Base-by-base conservation (phyloP, 2,888 invertebrate genomes). In the Beris morrisii region DNA sequence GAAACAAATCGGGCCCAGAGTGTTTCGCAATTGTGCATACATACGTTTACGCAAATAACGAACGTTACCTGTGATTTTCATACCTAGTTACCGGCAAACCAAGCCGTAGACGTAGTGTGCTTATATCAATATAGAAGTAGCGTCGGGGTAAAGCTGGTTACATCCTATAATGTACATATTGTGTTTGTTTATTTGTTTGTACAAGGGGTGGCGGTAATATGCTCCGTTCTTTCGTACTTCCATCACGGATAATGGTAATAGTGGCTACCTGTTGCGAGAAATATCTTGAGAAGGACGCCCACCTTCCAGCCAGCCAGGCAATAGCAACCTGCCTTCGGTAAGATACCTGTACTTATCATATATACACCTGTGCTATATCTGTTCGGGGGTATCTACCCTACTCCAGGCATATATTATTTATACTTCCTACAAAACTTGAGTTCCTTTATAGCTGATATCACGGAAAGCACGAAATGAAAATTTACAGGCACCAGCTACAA, bases 361-460 rank as follows among this genome's bases (percentile, higher is more conserved):
- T 59, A 48, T 50, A 61, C 31, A 50, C 22, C 52, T 15, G 22
- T 61, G 61, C 50, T 50, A 52, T 61, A 52, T 50, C 52, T 46
- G 61, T 43, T 44, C 32, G 22, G 22, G 15, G 50, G 50, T 50
- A 22, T 45, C 22, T 45, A 43, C 52, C 65, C 52, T 52, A 59
- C 59, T 58, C 53, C 28, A 58, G 53, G 61, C 65, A 68, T 68
- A 68, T 65, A 65, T 68, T 65, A 68, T 68, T 68, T 68, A 68
- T 68, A 65, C 59, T 61, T 68, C 65, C 61, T 68, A 56, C 68
- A 68, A 22, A 65, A 65, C 65, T 68, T 63, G 59, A 56, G 65
- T 52, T 68, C 68, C 68, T 68, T 68, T 68, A 68, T 65, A 58
- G 68, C 68, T 68, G 65, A 68, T 68, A 65, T 68, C 67, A 68